Evolutionary conservation across 2,888 invertebrate genomes (phyloP).

Genomic region (Norana najaformis): DNA sequence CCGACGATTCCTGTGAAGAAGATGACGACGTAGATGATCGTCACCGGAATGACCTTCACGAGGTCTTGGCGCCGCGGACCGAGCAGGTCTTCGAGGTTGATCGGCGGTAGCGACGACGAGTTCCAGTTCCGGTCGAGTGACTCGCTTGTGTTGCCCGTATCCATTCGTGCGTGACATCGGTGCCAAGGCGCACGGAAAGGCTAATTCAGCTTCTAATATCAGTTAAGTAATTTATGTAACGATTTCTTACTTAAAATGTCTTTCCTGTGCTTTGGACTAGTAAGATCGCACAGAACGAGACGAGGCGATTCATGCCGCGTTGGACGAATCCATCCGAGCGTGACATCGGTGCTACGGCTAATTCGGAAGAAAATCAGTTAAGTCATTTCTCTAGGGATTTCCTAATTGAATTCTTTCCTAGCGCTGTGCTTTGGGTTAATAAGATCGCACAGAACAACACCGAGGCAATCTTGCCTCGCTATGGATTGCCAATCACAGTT

Average conservation of each 20-base stretch:
- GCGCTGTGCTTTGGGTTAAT: neutral
- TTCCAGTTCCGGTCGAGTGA: neutral
- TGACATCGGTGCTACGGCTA: neutral
- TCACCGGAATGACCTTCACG: constrained; percentile 46
- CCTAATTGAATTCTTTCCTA: neutral
- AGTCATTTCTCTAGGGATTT: neutral
- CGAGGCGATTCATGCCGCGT: too few species aligned
- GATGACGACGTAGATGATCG: constrained; percentile 69
- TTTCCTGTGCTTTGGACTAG: too few species aligned
- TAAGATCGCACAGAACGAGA: too few species aligned
- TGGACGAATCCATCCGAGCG: too few species aligned
- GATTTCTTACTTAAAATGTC: too few species aligned
- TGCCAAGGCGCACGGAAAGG: neutral
- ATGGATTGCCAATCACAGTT: neutral
- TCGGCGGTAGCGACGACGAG: neutral
- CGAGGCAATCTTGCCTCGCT: neutral
- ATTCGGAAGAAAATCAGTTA: neutral
- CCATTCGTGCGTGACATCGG: neutral
- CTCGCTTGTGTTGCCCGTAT: neutral
- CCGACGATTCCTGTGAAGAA: constrained; percentile 81
- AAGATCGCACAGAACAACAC: neutral
- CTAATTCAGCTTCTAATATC: neutral
- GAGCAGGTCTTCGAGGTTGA: constrained; percentile 21
- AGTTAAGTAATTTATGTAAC: neutral
- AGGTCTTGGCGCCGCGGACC: constrained; percentile 41